Percentiles rank a stretch among this genome's conserved stretches.
These are phyloP conservation scores for Hippopotamus amphibius DNA, from an alignment of 2,113 vertebrate species.

Conservation along the genomic window DNA sequence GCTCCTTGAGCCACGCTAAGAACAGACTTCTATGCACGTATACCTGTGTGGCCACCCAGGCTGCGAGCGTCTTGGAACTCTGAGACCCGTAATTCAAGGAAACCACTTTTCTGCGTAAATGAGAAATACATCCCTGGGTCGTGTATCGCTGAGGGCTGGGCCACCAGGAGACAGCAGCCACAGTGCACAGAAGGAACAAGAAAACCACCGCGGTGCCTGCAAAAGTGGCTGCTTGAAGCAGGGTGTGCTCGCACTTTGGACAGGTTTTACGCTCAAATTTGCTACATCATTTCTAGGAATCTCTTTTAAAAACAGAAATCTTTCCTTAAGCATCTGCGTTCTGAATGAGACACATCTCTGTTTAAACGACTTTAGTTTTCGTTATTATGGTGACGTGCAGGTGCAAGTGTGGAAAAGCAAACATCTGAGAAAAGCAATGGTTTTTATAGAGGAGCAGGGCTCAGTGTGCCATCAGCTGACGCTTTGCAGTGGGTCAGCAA, in stretches of 20 bases:
- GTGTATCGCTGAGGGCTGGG: conserved; percentile 40
- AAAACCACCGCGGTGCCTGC: conserved; percentile 69
- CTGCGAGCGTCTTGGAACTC: conserved; percentile 55
- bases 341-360: conserved; percentile 61
- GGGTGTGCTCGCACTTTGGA: conserved; percentile 67
- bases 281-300: conserved; percentile 63
- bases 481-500: conserved; percentile 35
- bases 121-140: conserved; percentile 66
- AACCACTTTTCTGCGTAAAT: conserved; percentile 69
- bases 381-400: conserved; percentile 63
- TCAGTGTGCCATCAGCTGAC: conserved; percentile 21
- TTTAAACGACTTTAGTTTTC: conserved; percentile 39
- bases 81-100: conserved; percentile 51
- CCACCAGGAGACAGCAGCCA: neutral
- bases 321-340: conserved; percentile 75
- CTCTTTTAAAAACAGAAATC: conserved; percentile 71
- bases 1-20: neutral
- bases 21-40: conserved; percentile 73
- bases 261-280: conserved; percentile 41
- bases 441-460: neutral
- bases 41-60: conserved; percentile 67
- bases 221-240: conserved; percentile 30
- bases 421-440: conserved; percentile 37
- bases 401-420: conserved; percentile 70
- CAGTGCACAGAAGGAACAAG: conserved; percentile 52